Conservation (phyloP, 2,113 vertebrate species). For the Nerophis ophidion region DNA sequence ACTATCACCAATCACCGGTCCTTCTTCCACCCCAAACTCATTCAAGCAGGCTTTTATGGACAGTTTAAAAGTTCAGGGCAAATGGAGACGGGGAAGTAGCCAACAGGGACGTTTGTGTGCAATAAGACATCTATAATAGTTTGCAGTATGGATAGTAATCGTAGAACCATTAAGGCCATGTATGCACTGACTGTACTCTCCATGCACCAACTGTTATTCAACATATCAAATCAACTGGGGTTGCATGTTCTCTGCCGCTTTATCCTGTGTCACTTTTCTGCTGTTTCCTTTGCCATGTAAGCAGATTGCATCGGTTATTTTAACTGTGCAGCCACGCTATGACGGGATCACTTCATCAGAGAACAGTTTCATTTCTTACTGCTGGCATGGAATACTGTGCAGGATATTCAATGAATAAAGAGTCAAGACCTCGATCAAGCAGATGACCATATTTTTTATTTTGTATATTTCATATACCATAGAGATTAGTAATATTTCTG, state of each 20-base stretch:
- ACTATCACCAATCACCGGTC: no score
- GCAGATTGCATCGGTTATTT: neutral
- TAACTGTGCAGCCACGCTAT: neutral
- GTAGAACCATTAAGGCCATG: neutral
- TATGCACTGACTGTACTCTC: neutral
- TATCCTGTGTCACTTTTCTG: neutral
- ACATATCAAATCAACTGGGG: neutral
- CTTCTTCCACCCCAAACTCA: no score
- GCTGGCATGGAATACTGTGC: neutral
- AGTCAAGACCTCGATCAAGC: neutral
- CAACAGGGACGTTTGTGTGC: no score
- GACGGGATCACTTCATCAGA: neutral
- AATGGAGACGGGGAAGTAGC: no score
- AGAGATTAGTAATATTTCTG: neutral
- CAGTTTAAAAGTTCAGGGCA: no score
- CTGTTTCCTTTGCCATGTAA: neutral
- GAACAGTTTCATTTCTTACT: neutral
- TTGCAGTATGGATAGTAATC: no score
- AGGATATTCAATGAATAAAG: constrained; percentile 2
- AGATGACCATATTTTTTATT: no score
- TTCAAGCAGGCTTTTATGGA: no score
- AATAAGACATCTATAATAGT: no score
- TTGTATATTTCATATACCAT: no score
- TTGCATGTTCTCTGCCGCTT: neutral
- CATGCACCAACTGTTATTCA: neutral